phyloP scores from a whole-genome alignment of 2,888 invertebrate species.

The Caenorhabditis angaria region DNA sequence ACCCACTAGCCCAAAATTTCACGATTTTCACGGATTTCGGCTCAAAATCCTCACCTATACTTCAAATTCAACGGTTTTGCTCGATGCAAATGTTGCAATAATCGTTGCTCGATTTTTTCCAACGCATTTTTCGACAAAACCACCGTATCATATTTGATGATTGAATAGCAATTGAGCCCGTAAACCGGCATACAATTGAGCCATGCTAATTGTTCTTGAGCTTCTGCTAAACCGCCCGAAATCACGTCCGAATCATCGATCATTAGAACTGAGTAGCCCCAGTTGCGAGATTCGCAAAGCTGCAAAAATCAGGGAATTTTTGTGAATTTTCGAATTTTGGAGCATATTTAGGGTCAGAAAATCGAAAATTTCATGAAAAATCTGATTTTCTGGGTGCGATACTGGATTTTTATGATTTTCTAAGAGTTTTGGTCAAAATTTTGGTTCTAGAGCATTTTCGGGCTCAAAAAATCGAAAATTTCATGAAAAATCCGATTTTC shows the following conservation, averaged over 20 bases:
- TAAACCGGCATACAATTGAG: slow-evolving; percentile 94
- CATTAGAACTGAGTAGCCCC: slow-evolving; percentile 95
- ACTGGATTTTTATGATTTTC: too few relatives aligned
- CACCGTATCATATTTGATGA: slow-evolving; percentile 96
- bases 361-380: neutral
- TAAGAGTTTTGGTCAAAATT: too few relatives aligned
- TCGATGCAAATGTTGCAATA: slow-evolving; percentile 62
- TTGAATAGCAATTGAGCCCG: slow-evolving; percentile 91
- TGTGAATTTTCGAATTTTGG: too few relatives aligned
- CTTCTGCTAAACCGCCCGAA: slow-evolving; percentile 82
- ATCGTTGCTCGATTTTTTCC: slow-evolving; percentile 82
- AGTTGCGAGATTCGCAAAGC: slow-evolving; percentile 80
- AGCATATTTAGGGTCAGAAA: too few relatives aligned
- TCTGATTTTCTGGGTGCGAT: too few relatives aligned
- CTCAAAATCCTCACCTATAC: slow-evolving; percentile 45
- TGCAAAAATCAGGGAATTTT: slow-evolving; percentile 15
- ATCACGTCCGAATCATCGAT: slow-evolving; percentile 83
- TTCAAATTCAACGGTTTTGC: slow-evolving; percentile 58
- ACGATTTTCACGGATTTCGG: too few relatives aligned
- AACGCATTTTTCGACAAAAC: slow-evolving; percentile 77
- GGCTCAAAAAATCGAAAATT: too few relatives aligned
- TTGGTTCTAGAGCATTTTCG: too few relatives aligned
- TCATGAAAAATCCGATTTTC: too few relatives aligned
- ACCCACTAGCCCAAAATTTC: too few relatives aligned
- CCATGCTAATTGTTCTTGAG: slow-evolving; percentile 82